A percentile compares a stretch with the other conserved stretches of the same genome.
phyloP scores from a whole-genome alignment of 2,797 vertebrate genomes.

The Cyclopterus lumpus region DNA sequence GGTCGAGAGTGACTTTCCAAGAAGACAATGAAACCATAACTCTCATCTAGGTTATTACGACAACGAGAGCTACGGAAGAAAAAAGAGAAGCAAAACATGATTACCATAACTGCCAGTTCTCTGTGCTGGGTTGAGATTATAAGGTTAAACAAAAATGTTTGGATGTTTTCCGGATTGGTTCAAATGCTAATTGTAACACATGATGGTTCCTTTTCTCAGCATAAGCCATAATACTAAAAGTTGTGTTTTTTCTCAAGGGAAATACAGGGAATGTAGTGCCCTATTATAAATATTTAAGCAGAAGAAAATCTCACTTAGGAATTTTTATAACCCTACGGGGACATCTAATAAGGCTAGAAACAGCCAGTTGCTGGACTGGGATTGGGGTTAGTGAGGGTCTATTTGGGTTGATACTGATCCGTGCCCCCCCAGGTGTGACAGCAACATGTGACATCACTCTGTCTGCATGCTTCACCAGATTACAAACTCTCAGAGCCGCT shows the following conservation, averaged over 20 bases:
- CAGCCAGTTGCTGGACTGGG: conserved; percentile 11
- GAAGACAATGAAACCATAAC: conserved; percentile 28
- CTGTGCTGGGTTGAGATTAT: conserved; percentile 3
- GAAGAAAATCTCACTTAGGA: conserved; percentile 18
- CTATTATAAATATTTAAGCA: conserved; percentile 19
- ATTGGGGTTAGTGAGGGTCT: conserved; percentile 56
- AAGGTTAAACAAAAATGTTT: not conserved
- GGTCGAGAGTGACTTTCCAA: conserved; percentile 41
- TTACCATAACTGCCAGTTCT: conserved; percentile 17
- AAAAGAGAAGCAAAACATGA: conserved; percentile 48
- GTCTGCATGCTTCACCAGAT: conserved; percentile 68
- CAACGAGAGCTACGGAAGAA: conserved; percentile 25
- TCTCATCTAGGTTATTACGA: not conserved
- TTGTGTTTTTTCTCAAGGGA: conserved; percentile 4
- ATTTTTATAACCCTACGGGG: conserved; percentile 31
- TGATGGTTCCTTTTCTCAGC: conserved; percentile 1
- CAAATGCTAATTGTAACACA: not conserved
- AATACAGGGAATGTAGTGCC: not conserved
- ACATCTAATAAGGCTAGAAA: conserved; percentile 14
- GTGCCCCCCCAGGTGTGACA: conserved; percentile 59
- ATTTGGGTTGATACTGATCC: conserved; percentile 70
- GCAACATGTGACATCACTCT: conserved; percentile 72
- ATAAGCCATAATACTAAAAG: not conserved
- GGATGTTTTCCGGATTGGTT: not conserved
- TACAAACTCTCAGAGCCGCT: conserved; percentile 57